Evolutionary conservation across 2,113 vertebrate genomes (phyloP).

Genomic region (Capreolus pygargus): DNA sequence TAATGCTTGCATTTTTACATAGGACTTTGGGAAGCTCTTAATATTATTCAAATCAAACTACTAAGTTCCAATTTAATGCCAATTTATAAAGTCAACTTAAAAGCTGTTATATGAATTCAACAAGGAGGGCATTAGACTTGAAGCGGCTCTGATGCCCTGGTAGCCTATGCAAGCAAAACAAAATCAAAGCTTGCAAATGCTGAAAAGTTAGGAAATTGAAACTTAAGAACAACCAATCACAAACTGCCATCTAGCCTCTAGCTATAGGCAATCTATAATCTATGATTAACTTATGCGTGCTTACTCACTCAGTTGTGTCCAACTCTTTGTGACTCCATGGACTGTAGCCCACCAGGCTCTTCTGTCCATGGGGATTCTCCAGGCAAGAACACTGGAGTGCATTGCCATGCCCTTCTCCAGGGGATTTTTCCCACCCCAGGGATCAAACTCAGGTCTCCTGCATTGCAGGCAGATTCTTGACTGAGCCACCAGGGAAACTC

Average conservation of each 20-base stretch:
- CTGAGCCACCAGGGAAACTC: not conserved
- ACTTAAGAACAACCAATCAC: not conserved
- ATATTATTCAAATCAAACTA: not conserved
- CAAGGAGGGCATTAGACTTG: not conserved
- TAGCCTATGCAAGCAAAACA: not conserved
- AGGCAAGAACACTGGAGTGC: not conserved
- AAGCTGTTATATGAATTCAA: not conserved
- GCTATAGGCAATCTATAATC: not conserved
- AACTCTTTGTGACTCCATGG: not conserved
- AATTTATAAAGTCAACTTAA: not conserved
- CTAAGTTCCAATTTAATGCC: not conserved
- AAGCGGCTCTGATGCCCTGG: not conserved
- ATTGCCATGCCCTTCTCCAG: not conserved
- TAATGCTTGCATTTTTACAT: not conserved
- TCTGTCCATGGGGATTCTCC: not conserved
- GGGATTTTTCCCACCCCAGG: not conserved
- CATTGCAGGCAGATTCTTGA: not conserved
- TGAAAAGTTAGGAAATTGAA: not conserved
- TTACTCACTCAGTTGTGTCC: not conserved
- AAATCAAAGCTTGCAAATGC: not conserved
- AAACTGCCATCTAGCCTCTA: not conserved
- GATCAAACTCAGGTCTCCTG: not conserved
- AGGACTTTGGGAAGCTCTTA: not conserved
- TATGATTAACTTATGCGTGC: not conserved
- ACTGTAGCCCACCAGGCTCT: not conserved